Evolutionary conservation across 2,113 vertebrate species (phyloP), one percentile per base, ranked within the genome.

Genomic region (Pluvialis apricaria): DNA sequence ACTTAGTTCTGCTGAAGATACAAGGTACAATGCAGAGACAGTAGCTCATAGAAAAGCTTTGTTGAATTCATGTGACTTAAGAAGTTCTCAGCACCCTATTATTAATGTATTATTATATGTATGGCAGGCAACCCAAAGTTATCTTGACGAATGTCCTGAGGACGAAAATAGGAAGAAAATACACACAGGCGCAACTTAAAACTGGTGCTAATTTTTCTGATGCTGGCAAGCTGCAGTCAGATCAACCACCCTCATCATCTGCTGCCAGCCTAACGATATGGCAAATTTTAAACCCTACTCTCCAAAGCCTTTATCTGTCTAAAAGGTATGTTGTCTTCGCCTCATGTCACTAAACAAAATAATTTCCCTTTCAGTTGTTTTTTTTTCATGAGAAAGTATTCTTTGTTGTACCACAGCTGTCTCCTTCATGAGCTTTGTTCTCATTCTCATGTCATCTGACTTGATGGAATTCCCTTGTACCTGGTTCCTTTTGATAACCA

Each of bases 61-160:
- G n/a, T 76, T 97, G 88, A 95, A 95, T 95, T 97, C 11, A 36
- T 97, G 66, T 94, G 78, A 52, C 47, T 81, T 91, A 29, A 83
- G 72, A 31, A 83, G 76, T 92, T 95, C 90, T 97, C 65, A 88
- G 86, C 96, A 92, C 83, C 77, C 60, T 90, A 77, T 95, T 94
- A 93, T 96, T 96, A 86, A 96, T 97, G 73, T 97, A 92, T 97
- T 96, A 96, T 97, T 96, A 73, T 97, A 94, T 97, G 84, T 97
- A 89, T 97, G 96, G 96, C 97, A 98, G 98, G 98, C 97, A 98
- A 98, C 98, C 98, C 97, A 98, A 97, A 98, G 96, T 98, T 98
- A 97, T 97, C 93, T 97, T 98, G 98, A 98, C 94, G 94, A 98
- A 98, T 97, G 87, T 98, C 89, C 96, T 98, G 97, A 91, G 96